These are phyloP conservation scores for Syrphus vitripennis DNA, from an alignment of 2,888 invertebrate genomes.

Conservation along the genomic window DNA sequence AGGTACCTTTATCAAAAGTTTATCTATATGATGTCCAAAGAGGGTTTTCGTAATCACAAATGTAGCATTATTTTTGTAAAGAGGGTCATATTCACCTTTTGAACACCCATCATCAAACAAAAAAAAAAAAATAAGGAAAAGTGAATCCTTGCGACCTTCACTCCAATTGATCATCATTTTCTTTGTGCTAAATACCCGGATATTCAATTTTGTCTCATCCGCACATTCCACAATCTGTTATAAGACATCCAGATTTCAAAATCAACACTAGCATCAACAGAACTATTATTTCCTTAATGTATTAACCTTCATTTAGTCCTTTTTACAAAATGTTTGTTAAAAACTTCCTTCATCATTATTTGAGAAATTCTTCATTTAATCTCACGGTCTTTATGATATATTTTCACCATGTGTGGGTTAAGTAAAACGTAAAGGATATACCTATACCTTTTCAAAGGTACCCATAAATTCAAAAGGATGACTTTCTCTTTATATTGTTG, in stretches of 20 bases:
- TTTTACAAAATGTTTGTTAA: neutral
- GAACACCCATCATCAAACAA: neutral
- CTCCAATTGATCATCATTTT: neutral
- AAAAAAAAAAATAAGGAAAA: no score
- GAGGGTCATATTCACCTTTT: neutral
- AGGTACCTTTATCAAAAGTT: neutral
- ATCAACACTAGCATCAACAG: neutral
- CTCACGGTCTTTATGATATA: neutral
- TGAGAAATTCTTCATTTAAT: neutral
- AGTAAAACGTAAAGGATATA: neutral
- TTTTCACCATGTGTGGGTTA: neutral
- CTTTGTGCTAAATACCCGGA: neutral
- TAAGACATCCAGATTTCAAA: neutral
- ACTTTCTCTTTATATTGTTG: neutral
- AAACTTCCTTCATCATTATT: neutral
- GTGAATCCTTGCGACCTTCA: neutral
- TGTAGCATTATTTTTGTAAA: neutral
- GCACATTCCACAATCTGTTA: neutral
- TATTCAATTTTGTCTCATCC: neutral
- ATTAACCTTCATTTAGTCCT: neutral
- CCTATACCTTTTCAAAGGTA: neutral
- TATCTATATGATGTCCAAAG: neutral
- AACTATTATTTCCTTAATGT: conserved; percentile 1
- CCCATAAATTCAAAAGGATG: neutral
- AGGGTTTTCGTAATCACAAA: neutral